Evolutionary conservation across 1,140 invertebrate genomes (phyloP).

Genomic region (Parapsyche elsis): DNA sequence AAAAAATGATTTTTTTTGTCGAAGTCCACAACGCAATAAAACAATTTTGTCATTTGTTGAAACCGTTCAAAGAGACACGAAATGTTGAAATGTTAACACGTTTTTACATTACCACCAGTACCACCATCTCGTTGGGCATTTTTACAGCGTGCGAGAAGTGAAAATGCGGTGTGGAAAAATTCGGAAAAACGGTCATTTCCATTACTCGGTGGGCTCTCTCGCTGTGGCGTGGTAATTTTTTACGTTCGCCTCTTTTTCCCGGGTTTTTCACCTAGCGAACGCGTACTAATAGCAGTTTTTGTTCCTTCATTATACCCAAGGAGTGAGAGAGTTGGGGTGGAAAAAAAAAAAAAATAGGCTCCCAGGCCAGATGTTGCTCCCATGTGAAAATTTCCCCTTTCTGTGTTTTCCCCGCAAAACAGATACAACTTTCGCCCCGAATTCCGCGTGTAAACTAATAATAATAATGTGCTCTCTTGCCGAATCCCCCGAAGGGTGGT

Average conservation of each 20-base stretch:
- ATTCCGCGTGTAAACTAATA: constrained; percentile 23
- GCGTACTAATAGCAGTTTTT: constrained; percentile 52
- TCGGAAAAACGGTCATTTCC: neutral
- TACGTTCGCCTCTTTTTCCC: neutral
- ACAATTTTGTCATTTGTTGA: too few relatives aligned
- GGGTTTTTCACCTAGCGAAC: neutral
- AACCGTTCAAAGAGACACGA: too few relatives aligned
- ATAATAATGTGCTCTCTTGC: constrained; percentile 21
- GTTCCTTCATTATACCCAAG: constrained; percentile 50
- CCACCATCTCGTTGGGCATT: neutral
- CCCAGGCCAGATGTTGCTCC: constrained; percentile 47
- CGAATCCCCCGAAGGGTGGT: neutral
- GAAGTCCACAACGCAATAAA: too few relatives aligned
- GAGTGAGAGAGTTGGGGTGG: constrained; percentile 21
- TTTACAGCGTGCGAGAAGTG: neutral
- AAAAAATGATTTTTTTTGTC: too few relatives aligned
- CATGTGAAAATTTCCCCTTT: constrained; percentile 32
- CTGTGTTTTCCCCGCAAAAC: constrained; percentile 11
- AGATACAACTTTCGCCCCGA: constrained; percentile 25
- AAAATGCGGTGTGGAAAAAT: neutral
- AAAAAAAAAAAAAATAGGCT: neutral
- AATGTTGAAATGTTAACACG: neutral
- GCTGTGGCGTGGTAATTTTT: neutral
- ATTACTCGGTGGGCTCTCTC: neutral
- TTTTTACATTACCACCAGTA: neutral